Conservation (phyloP, 2,888 invertebrate species). For the Selenia dentaria region DNA sequence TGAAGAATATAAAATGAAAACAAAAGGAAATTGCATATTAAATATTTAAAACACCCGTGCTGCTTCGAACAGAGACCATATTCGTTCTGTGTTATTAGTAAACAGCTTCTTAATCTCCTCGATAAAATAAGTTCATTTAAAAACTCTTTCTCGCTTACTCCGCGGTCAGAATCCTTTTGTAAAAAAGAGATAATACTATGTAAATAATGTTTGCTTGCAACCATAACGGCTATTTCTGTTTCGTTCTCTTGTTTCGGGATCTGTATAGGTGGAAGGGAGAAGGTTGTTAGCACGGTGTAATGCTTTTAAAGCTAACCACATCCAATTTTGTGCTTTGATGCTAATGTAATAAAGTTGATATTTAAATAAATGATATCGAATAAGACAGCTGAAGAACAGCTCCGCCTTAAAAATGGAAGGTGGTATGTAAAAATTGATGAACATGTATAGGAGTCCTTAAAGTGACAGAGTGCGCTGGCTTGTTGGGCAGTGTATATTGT, state of each 20-base stretch:
- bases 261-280: slow-evolving; percentile 64
- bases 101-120: slow-evolving; percentile 77
- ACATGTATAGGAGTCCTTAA: slow-evolving; percentile 84
- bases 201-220: slow-evolving; percentile 37
- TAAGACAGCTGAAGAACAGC: slow-evolving; percentile 74
- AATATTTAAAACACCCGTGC: slow-evolving; percentile 79
- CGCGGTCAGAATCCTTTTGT: slow-evolving; percentile 40
- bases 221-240: slow-evolving; percentile 50
- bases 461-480: slow-evolving; percentile 84
- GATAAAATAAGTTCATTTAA: slow-evolving; percentile 46
- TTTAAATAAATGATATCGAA: slow-evolving; percentile 33
- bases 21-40: slow-evolving; percentile 79
- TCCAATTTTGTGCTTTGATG: slow-evolving; percentile 31
- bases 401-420: slow-evolving; percentile 85
- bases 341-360: slow-evolving; percentile 11
- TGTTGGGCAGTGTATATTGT: slow-evolving; percentile 83
- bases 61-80: slow-evolving; percentile 75
- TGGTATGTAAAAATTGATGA: slow-evolving; percentile 85
- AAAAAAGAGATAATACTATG: slow-evolving; percentile 50
- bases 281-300: slow-evolving; percentile 57
- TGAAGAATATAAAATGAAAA: slow-evolving; percentile 44
- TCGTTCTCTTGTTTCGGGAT: slow-evolving; percentile 57
- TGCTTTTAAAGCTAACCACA: slow-evolving; percentile 41
- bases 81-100: slow-evolving; percentile 79
- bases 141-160: slow-evolving; percentile 56